phyloP scores from a whole-genome alignment of 2,888 invertebrate genomes.

The Drosophila recens region DNA sequence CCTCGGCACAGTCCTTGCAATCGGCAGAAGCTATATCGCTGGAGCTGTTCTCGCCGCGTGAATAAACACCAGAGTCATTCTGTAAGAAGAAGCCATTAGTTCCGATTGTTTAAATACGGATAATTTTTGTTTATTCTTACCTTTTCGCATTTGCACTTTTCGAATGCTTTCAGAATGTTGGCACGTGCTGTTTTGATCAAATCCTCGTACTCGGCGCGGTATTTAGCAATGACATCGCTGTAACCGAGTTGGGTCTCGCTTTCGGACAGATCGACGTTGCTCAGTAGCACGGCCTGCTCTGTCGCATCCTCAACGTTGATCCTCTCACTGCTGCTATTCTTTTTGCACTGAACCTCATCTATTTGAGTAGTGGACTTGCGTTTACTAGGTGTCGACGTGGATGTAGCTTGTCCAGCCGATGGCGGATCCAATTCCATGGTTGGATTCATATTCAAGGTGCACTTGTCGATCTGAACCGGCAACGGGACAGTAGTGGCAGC shows the following conservation, averaged over 20 bases:
- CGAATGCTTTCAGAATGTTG: conserved; percentile 80
- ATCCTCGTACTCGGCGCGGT: conserved; percentile 69
- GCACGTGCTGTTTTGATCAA: conserved; percentile 70
- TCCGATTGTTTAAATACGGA: background rate
- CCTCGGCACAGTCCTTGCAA: conserved; percentile 56
- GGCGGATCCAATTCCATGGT: conserved; percentile 10
- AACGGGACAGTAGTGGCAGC: background rate
- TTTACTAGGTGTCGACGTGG: conserved; percentile 67
- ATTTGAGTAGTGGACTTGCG: conserved; percentile 64
- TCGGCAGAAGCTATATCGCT: conserved; percentile 74
- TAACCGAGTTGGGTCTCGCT: conserved; percentile 33
- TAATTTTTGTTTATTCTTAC: conserved; percentile 24
- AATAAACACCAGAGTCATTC: conserved; percentile 84
- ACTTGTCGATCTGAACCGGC: background rate
- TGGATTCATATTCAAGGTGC: background rate
- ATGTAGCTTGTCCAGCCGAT: conserved; percentile 11
- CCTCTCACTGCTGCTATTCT: conserved; percentile 48
- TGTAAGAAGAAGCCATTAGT: conserved; percentile 35
- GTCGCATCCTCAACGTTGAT: conserved; percentile 26
- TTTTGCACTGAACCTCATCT: conserved; percentile 67
- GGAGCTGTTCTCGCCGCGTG: conserved; percentile 82
- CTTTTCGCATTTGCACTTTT: conserved; percentile 66
- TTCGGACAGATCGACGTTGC: conserved; percentile 16
- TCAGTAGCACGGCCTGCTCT: conserved; percentile 9
- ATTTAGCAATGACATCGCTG: conserved; percentile 45